phyloP scores from a whole-genome alignment of 2,113 vertebrate genomes.

The Leptodactylus fuscus region DNA sequence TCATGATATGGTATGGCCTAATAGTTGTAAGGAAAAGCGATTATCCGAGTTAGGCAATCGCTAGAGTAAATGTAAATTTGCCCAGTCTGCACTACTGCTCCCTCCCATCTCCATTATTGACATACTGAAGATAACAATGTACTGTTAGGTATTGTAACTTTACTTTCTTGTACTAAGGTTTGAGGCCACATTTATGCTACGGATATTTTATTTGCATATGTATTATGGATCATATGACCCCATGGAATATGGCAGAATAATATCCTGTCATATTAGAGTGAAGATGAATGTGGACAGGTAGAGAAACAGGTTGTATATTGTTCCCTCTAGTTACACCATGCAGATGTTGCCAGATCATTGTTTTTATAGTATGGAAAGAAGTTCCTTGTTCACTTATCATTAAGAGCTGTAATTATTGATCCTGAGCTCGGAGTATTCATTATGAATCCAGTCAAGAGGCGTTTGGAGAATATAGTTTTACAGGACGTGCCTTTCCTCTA shows the following conservation, averaged over 20 bases:
- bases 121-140: neutral
- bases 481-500: conserved; percentile 28
- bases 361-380: conserved; percentile 41
- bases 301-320: conserved; percentile 52
- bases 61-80: too few relatives aligned
- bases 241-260: neutral
- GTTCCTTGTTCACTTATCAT: conserved; percentile 42
- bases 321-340: conserved; percentile 43
- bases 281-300: conserved; percentile 41
- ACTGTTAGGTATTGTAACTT: too few relatives aligned
- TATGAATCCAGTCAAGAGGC: conserved; percentile 45
- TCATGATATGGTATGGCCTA: too few relatives aligned
- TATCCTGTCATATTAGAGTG: conserved; percentile 32
- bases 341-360: conserved; percentile 48
- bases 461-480: conserved; percentile 54
- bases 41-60: too few relatives aligned
- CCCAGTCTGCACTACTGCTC: too few relatives aligned
- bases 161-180: neutral
- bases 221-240: conserved; percentile 24
- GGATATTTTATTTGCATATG: conserved; percentile 35
- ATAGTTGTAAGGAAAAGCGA: too few relatives aligned
- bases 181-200: neutral
- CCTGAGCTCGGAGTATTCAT: conserved; percentile 30
- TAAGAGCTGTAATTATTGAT: conserved; percentile 54
- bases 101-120: neutral